Percentiles rank a stretch among this genome's conserved stretches.
Conservation (phyloP, 2,888 invertebrate species). For the Eugnorisma glareosa region DNA sequence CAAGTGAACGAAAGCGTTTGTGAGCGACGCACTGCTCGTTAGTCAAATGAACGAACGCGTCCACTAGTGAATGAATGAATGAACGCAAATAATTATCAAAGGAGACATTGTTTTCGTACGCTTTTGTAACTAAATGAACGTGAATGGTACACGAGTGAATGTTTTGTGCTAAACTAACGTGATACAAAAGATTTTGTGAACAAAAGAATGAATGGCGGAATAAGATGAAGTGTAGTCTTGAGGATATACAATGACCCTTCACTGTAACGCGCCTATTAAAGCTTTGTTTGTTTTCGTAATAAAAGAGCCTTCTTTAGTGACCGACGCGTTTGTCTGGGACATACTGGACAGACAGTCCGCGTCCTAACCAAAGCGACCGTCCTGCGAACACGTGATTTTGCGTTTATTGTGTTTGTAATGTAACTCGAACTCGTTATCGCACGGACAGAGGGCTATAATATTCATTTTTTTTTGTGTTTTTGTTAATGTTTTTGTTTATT, state of each 20-base stretch:
- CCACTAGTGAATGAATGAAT: constrained; percentile 53
- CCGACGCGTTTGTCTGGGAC: background rate
- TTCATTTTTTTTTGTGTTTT: no score
- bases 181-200: constrained; percentile 48
- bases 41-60: constrained; percentile 64
- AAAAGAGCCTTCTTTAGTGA: constrained; percentile 2
- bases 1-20: constrained; percentile 50
- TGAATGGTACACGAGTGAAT: constrained; percentile 27
- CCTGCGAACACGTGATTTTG: background rate
- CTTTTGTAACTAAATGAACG: constrained; percentile 56
- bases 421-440: background rate
- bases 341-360: background rate
- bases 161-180: constrained; percentile 50
- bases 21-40: constrained; percentile 60
- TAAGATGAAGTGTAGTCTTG: constrained; percentile 30
- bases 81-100: constrained; percentile 62
- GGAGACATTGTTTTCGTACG: constrained; percentile 58
- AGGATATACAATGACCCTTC: constrained; percentile 30
- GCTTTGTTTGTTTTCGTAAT: constrained; percentile 27
- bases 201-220: constrained; percentile 38
- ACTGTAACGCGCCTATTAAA: constrained; percentile 31
- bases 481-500: no score
- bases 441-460: background rate
- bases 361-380: background rate
- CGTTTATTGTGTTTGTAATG: background rate